Evolutionary conservation across 2,113 vertebrate genomes (phyloP).

Genomic region (Accipiter cooperii): DNA sequence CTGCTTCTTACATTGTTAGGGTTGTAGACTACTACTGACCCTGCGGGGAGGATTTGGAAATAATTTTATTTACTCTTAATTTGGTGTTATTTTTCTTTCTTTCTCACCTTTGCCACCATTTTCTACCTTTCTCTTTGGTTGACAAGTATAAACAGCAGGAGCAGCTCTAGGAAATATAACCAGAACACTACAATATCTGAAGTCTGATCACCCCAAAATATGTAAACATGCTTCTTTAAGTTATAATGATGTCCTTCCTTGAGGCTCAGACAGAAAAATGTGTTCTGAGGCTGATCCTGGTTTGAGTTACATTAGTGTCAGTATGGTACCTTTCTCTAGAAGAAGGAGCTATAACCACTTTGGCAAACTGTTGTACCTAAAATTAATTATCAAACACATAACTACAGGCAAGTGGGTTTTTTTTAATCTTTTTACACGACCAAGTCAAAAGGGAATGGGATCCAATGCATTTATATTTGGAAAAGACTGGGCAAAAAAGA

Average conservation of each 20-base stretch:
- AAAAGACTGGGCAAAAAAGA: not conserved
- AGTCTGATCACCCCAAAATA: not conserved
- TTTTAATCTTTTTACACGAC: not conserved
- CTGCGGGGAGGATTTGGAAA: not conserved
- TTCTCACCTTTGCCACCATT: not conserved
- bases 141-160: not conserved
- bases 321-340: not conserved
- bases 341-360: not conserved
- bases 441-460: fast-evolving
- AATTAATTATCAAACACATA: not conserved
- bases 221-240: not conserved
- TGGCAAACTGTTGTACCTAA: fast-evolving
- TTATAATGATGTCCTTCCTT: not conserved
- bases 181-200: not conserved
- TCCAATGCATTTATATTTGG: not conserved
- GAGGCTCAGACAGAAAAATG: not conserved
- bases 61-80: not conserved
- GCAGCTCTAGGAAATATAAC: not conserved
- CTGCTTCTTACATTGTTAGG: not conserved
- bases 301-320: not conserved
- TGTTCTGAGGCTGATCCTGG: not conserved
- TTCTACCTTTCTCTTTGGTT: not conserved
- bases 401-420: fast-evolving
- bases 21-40: not conserved
- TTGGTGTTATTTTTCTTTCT: not conserved